phyloP scores from a whole-genome alignment of 1,140 invertebrate species.

The Cydia fagiglandana region DNA sequence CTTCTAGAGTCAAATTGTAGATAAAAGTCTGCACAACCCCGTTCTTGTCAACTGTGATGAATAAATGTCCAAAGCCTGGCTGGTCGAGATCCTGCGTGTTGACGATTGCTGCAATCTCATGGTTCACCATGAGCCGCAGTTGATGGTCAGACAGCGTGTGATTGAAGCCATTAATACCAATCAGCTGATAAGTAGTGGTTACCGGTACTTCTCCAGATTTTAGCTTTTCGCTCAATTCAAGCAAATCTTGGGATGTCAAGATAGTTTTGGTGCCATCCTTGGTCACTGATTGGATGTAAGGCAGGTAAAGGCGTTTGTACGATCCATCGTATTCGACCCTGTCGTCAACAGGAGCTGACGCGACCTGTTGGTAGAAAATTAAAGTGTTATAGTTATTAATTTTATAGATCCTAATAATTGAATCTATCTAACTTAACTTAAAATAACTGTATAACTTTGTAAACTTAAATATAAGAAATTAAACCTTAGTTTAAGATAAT shows the following conservation, averaged over 20 bases:
- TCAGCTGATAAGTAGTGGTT: not conserved
- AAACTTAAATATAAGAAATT: too few relatives aligned
- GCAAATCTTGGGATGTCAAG: not conserved
- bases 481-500: too few relatives aligned
- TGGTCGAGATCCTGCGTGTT: not conserved
- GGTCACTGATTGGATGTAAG: slow-evolving; percentile 2
- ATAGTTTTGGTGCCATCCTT: slow-evolving; percentile 14
- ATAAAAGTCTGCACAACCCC: not conserved
- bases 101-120: not conserved
- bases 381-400: not conserved
- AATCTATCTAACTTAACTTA: too few relatives aligned
- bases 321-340: not conserved
- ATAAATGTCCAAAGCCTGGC: not conserved
- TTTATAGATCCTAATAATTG: too few relatives aligned
- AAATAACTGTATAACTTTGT: too few relatives aligned
- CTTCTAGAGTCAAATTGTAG: not conserved
- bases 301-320: not conserved
- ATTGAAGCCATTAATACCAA: not conserved
- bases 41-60: not conserved
- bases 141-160: not conserved
- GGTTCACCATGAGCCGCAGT: not conserved
- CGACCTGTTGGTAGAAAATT: not conserved
- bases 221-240: not conserved
- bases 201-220: not conserved
- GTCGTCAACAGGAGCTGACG: not conserved